Conservation (phyloP, 2,888 invertebrate species). For the Rhagonycha fulva region DNA sequence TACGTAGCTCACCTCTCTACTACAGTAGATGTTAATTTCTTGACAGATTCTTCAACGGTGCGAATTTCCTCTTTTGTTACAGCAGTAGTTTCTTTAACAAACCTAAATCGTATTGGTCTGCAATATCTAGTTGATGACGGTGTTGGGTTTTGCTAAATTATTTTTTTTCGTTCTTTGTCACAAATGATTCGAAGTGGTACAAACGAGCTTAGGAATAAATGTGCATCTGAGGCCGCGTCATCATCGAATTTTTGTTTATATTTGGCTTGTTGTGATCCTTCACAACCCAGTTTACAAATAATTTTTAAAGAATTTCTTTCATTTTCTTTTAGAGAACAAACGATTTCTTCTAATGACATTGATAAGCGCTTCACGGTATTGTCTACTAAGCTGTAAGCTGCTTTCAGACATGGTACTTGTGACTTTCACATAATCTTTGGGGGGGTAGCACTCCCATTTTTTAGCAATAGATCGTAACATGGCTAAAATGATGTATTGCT, state of each 20-base stretch:
- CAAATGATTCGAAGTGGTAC: slow-evolving; percentile 32
- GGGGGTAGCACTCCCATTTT: slow-evolving; percentile 12
- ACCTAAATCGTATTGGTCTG: too few species aligned
- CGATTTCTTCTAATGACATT: slow-evolving; percentile 7
- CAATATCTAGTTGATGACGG: too few species aligned
- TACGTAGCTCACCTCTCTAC: too few species aligned
- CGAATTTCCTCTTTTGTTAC: too few species aligned
- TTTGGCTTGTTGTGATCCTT: slow-evolving; percentile 39
- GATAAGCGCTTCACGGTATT: too few species aligned
- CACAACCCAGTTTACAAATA: slow-evolving; percentile 36
- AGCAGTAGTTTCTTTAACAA: too few species aligned
- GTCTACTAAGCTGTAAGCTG: neutral
- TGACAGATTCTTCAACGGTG: too few species aligned
- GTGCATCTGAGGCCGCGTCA: slow-evolving; percentile 31
- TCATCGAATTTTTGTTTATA: slow-evolving; percentile 40
- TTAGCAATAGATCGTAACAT: slow-evolving; percentile 5
- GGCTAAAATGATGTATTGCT: slow-evolving; percentile 3
- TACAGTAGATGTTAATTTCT: too few species aligned
- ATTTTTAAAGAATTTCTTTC: too few species aligned
- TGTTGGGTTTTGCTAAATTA: slow-evolving; percentile 41
- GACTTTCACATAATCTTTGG: neutral
- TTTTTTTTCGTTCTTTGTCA: slow-evolving; percentile 23
- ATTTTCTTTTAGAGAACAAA: slow-evolving; percentile 12
- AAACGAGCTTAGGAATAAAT: slow-evolving; percentile 43
- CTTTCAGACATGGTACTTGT: slow-evolving; percentile 8